These are phyloP conservation scores for Spermophilus dauricus DNA, from an alignment of 2,113 vertebrate species.

Conservation along the genomic window DNA sequence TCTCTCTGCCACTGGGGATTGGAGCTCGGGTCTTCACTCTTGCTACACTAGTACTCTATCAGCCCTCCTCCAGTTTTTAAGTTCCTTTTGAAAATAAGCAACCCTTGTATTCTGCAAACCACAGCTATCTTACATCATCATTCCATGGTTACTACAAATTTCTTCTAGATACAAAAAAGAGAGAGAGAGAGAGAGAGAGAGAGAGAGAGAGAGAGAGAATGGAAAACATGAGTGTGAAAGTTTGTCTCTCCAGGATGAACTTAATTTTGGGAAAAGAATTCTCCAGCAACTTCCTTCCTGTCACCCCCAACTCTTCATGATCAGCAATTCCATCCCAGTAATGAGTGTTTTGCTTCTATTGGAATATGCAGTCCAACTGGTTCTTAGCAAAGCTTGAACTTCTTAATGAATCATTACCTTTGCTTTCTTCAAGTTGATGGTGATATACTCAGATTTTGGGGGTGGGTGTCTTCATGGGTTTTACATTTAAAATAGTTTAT, in stretches of 20 bases:
- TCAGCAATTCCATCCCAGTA: not conserved
- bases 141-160: not conserved
- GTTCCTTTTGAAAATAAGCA: constrained; percentile 36
- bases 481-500: not conserved
- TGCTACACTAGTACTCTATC: not conserved
- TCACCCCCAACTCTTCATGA: not conserved
- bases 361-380: not conserved
- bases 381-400: constrained; percentile 33
- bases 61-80: not conserved
- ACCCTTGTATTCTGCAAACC: not conserved
- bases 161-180: constrained; percentile 18
- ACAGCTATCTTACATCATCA: not conserved
- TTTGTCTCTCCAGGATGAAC: not conserved
- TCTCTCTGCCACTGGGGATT: not conserved
- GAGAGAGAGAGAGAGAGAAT: not conserved
- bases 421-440: constrained; percentile 14
- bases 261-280: not conserved
- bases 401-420: constrained; percentile 26
- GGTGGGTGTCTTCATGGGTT: not conserved
- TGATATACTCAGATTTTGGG: not conserved
- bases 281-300: not conserved
- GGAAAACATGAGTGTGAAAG: not conserved
- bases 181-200: too few relatives aligned
- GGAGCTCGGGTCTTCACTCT: not conserved
- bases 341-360: not conserved